These are phyloP conservation scores for Thymelicus lineola DNA, from an alignment of 2,888 invertebrate species.

Conservation along the genomic window DNA sequence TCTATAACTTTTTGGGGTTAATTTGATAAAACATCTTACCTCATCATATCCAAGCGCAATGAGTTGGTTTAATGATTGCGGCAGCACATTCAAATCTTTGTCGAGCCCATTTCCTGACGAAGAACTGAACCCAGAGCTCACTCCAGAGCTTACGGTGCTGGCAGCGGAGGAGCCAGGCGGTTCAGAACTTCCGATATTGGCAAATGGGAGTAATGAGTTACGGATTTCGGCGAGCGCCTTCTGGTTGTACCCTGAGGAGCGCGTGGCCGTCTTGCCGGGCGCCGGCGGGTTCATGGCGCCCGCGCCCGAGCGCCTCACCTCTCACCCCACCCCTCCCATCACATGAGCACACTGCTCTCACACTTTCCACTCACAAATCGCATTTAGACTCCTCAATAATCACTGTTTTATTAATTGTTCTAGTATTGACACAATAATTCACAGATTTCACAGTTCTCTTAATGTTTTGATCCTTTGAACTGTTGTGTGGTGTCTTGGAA, in stretches of 20 bases:
- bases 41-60: slow-evolving; percentile 91
- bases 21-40: slow-evolving; percentile 71
- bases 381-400: slow-evolving; percentile 45
- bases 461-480: slow-evolving; percentile 40
- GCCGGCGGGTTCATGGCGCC: slow-evolving; percentile 88
- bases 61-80: slow-evolving; percentile 88
- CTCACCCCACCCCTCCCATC: slow-evolving; percentile 84
- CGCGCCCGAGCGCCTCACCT: slow-evolving; percentile 81
- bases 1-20: too few relatives aligned
- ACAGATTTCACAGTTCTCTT: slow-evolving; percentile 24
- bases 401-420: slow-evolving; percentile 34
- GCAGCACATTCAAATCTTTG: slow-evolving; percentile 87
- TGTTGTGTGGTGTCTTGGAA: background rate
- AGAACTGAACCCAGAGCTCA: slow-evolving; percentile 86
- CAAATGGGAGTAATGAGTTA: slow-evolving; percentile 92
- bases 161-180: slow-evolving; percentile 90
- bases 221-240: slow-evolving; percentile 95
- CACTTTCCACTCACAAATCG: slow-evolving; percentile 62
- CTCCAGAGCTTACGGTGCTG: slow-evolving; percentile 87
- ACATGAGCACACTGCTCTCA: slow-evolving; percentile 69
- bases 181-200: slow-evolving; percentile 86
- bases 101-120: slow-evolving; percentile 85
- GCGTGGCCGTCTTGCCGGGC: slow-evolving; percentile 87
- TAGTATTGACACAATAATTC: slow-evolving; percentile 33
- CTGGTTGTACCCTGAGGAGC: slow-evolving; percentile 92